Conservation (phyloP, 2,797 vertebrate species). For the Lithobates sylvaticus region DNA sequence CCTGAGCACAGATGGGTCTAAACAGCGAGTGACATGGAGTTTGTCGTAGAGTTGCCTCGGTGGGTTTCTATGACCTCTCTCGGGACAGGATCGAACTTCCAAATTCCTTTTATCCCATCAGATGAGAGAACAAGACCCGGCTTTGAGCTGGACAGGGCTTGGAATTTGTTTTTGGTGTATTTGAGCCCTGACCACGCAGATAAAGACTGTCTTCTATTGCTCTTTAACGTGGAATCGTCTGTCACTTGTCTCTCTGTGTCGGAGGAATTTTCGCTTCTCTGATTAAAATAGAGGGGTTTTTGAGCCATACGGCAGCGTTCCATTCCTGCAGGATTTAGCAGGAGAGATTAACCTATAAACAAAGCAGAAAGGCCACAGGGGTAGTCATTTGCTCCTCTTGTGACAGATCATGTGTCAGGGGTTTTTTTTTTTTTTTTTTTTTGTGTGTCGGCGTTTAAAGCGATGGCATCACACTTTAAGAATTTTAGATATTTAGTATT, state of each 20-base stretch:
- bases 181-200: constrained; percentile 93
- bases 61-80: constrained; percentile 84
- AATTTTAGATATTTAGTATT: too few species aligned
- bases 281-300: constrained; percentile 66
- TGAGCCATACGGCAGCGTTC: constrained; percentile 67
- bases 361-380: constrained; percentile 38
- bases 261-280: constrained; percentile 67
- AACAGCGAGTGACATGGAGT: constrained; percentile 66
- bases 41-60: constrained; percentile 67
- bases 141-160: constrained; percentile 78
- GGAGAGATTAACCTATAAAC: constrained; percentile 44
- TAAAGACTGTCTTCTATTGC: constrained; percentile 90
- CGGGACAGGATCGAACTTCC: constrained; percentile 90
- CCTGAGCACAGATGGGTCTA: constrained; percentile 65
- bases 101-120: constrained; percentile 84
- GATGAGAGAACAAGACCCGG: constrained; percentile 83
- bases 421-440: background rate
- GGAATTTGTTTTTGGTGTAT: constrained; percentile 74
- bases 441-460: background rate
- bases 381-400: background rate
- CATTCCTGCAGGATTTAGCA: constrained; percentile 59
- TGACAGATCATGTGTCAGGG: background rate
- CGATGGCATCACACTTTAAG: background rate
- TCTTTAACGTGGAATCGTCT: constrained; percentile 78
- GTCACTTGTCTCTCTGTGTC: constrained; percentile 71